These are phyloP conservation scores for Drosophila fuyamai DNA, from an alignment of 1,140 invertebrate genomes.

Conservation along the genomic window DNA sequence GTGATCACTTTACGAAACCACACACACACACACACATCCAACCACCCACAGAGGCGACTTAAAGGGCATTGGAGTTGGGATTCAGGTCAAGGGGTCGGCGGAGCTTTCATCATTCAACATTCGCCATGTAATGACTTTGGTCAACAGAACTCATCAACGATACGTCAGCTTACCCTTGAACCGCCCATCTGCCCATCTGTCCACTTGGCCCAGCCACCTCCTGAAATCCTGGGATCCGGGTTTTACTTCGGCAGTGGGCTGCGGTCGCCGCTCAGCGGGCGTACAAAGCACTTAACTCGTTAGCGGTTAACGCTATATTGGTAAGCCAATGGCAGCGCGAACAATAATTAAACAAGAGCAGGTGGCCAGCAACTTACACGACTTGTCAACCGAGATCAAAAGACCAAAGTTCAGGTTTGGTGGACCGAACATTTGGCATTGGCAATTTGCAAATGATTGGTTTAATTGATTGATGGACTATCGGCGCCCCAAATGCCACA, in stretches of 20 bases:
- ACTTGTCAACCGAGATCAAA: slow-evolving; percentile 64
- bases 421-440: slow-evolving; percentile 16
- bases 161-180: slow-evolving; percentile 50
- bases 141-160: slow-evolving; percentile 78
- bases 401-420: slow-evolving; percentile 26
- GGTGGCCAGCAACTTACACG: slow-evolving; percentile 59
- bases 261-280: slow-evolving; percentile 57
- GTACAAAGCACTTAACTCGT: slow-evolving; percentile 80
- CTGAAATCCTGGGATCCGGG: background rate
- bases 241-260: slow-evolving; percentile 32
- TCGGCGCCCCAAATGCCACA: slow-evolving; percentile 37
- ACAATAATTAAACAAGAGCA: slow-evolving; percentile 76
- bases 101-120: slow-evolving; percentile 45
- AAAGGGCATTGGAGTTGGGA: slow-evolving; percentile 44
- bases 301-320: slow-evolving; percentile 79
- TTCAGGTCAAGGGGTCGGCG: slow-evolving; percentile 47
- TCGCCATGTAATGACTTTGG: slow-evolving; percentile 75
- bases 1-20: slow-evolving; percentile 27
- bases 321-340: slow-evolving; percentile 66
- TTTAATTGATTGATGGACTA: slow-evolving; percentile 55
- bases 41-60: slow-evolving; percentile 22
- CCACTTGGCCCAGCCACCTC: background rate
- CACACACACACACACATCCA: slow-evolving; percentile 33
- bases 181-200: background rate
- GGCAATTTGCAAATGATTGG: slow-evolving; percentile 66